phyloP scores from a whole-genome alignment of 1,140 invertebrate genomes.

The Bombyx mandarina region DNA sequence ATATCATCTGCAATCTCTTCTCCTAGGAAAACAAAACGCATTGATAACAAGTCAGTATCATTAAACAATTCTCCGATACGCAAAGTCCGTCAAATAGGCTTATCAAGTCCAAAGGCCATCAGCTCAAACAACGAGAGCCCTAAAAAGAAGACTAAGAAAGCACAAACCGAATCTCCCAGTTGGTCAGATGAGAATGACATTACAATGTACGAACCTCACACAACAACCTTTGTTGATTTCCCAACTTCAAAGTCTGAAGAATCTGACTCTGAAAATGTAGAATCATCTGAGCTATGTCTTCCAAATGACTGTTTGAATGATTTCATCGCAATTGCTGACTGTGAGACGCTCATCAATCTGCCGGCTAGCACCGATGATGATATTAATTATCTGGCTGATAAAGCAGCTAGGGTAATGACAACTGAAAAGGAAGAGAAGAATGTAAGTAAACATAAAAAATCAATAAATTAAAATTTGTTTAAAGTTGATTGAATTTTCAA shows the following conservation, averaged over 20 bases:
- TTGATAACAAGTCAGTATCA: conserved; percentile 64
- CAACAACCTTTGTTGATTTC: conserved; percentile 50
- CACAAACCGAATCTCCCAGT: conserved; percentile 31
- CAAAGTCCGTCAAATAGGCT: conserved; percentile 60
- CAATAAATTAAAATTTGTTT: too few relatives aligned
- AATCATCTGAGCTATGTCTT: conserved; percentile 57
- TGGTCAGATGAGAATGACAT: conserved; percentile 57
- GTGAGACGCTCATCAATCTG: conserved; percentile 42
- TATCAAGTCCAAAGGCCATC: conserved; percentile 40
- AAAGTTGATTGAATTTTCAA: too few relatives aligned
- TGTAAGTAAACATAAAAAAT: neutral
- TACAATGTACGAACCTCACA: conserved; percentile 67
- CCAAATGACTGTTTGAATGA: conserved; percentile 64
- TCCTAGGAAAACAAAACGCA: conserved; percentile 56
- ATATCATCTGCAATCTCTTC: conserved; percentile 47
- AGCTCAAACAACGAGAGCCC: conserved; percentile 53
- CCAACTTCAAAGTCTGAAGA: conserved; percentile 48
- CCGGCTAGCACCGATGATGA: conserved; percentile 43
- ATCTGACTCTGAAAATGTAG: conserved; percentile 58
- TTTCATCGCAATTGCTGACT: conserved; percentile 60
- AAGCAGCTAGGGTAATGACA: conserved; percentile 58
- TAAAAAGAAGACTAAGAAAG: conserved; percentile 54
- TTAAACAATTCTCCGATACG: conserved; percentile 65
- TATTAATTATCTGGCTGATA: conserved; percentile 54
- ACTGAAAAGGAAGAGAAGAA: conserved; percentile 43